Base-by-base conservation (phyloP, 2,113 vertebrate species). In the Nyctibius bracteatus region DNA sequence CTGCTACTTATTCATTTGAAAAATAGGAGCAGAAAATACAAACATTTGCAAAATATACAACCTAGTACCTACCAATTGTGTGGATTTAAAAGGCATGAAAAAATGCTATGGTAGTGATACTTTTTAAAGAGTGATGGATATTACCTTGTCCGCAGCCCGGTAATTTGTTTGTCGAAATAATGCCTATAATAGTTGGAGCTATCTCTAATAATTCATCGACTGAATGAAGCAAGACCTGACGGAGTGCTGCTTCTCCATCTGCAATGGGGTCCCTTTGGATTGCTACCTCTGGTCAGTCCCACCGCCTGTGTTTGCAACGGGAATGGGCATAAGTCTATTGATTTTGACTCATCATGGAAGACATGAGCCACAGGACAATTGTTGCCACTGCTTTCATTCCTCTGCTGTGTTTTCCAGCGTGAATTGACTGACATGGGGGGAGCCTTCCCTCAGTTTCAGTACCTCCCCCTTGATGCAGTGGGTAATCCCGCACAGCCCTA, bases 171-270 rank as follows among this genome's bases (percentile, higher is more conserved):
- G 8, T 78, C 31, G 81, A 67, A 65, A 22, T 35, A 81, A 20
- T 24, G 16, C 28, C 12, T 31, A 6, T 47, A 59, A 2, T n/a
- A 30, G 23, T 31, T 74, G 44, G 14, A 91, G 7, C 33, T 71
- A 2, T 73, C 19, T 68, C 13, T 46, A 23, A 39, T 57, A 58
- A 43, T 79, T 81, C 7, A 25, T 70, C 0, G 2, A 2, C 44
- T 20, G 11, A 65, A 30, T 35, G 19, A 81, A 74, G 51, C 30
- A 33, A 72, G 46, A 63, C 21, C 33, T 2, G 7, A 31, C 0
- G 0, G 30, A 2, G 0, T 33, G 25, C 18, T 0, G 1, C 47
- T 67, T 86, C 22, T 59, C 24, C 4, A 5, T 73, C 66, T 81
- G 30, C 6, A 3, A 0, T 23, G 20, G 7, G 3, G 7, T 52